phyloP scores from a whole-genome alignment of 2,888 invertebrate species.

The Frankliniella intonsa region DNA sequence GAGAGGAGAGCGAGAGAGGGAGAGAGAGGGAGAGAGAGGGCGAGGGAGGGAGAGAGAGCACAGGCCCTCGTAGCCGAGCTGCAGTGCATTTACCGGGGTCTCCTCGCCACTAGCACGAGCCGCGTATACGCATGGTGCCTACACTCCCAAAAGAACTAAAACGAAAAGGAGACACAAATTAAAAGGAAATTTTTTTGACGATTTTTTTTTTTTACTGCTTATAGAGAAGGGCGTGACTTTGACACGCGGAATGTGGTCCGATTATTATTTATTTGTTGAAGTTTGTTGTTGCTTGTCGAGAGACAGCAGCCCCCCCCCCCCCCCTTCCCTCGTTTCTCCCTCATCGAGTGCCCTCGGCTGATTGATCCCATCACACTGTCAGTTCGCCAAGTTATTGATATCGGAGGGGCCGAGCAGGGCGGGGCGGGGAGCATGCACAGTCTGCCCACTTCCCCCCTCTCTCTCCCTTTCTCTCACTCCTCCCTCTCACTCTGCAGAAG shows the following conservation, averaged over 20 bases:
- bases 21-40: too few species aligned
- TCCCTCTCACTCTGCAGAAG: too few species aligned
- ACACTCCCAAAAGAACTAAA: too few species aligned
- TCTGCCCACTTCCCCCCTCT: background rate
- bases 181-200: background rate
- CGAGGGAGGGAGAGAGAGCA: too few species aligned
- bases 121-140: too few species aligned
- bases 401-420: background rate
- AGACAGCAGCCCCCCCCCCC: background rate
- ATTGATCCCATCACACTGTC: constrained; percentile 24
- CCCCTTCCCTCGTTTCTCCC: background rate
- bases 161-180: background rate
- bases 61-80: too few species aligned
- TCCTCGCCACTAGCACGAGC: background rate
- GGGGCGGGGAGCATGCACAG: background rate
- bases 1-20: too few species aligned
- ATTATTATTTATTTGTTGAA: background rate
- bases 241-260: too few species aligned
- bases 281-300: background rate
- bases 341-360: background rate
- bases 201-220: background rate
- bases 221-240: too few species aligned
- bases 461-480: background rate
- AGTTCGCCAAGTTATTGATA: constrained; percentile 26
- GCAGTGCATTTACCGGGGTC: background rate